These are phyloP conservation scores for Eretmocerus hayati DNA, from an alignment of 2,888 invertebrate genomes.

Conservation along the genomic window DNA sequence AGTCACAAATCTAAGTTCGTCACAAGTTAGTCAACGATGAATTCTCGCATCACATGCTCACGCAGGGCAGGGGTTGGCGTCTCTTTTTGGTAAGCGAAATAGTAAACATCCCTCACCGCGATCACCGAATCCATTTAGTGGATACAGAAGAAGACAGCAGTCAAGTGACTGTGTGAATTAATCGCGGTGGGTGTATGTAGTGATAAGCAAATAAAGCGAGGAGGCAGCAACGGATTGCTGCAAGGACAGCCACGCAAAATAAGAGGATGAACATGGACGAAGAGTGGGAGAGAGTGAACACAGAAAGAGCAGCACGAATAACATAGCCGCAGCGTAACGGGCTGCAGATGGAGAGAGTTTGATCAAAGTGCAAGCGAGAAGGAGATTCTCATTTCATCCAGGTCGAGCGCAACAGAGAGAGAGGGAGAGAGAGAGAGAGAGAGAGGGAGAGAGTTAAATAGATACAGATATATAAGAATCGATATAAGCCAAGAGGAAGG, in stretches of 20 bases:
- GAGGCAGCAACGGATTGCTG: conserved; percentile 7
- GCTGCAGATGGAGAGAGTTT: conserved; percentile 8
- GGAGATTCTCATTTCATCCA: neutral
- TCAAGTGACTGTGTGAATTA: too few relatives aligned
- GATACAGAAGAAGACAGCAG: too few relatives aligned
- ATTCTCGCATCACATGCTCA: too few relatives aligned
- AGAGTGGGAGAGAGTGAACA: neutral
- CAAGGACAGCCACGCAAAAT: conserved; percentile 1
- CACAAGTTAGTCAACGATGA: too few relatives aligned
- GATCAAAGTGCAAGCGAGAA: conserved; percentile 1
- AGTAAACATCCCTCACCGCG: too few relatives aligned
- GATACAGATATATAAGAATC: neutral
- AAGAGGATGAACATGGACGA: conserved; percentile 3
- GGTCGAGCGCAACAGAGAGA: neutral
- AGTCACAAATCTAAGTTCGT: too few relatives aligned
- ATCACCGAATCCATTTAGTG: too few relatives aligned
- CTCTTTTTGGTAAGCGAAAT: too few relatives aligned
- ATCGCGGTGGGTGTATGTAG: neutral
- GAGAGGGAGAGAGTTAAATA: neutral
- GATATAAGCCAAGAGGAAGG: too few relatives aligned
- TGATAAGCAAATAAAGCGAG: conserved; percentile 3
- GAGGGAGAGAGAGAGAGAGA: neutral
- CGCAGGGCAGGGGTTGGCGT: too few relatives aligned
- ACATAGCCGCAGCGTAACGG: conserved; percentile 1
- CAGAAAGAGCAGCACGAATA: neutral